phyloP scores from a whole-genome alignment of 2,113 vertebrate genomes.

The Muntiacus reevesi region DNA sequence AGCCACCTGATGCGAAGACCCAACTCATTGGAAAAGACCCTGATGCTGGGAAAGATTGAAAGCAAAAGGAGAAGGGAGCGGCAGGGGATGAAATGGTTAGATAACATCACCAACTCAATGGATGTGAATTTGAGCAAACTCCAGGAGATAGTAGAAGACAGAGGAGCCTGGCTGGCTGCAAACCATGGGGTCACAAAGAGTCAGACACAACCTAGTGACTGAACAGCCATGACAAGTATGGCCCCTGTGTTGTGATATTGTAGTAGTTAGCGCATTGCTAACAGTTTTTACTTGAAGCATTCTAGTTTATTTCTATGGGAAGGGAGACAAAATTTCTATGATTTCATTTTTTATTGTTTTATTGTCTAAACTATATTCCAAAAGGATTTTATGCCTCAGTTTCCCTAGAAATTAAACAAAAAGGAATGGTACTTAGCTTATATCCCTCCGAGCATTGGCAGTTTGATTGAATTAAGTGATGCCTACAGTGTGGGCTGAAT shows the following conservation, averaged over 20 bases:
- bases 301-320: not conserved
- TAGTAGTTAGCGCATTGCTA: not conserved
- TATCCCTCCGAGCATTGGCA: not conserved
- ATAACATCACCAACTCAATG: not conserved
- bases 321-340: not conserved
- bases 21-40: not conserved
- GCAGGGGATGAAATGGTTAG: not conserved
- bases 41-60: not conserved
- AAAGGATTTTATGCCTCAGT: not conserved
- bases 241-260: not conserved
- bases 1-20: not conserved
- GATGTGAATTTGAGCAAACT: not conserved
- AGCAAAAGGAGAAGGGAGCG: not conserved
- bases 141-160: not conserved
- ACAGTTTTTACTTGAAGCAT: not conserved
- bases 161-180: not conserved
- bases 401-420: not conserved
- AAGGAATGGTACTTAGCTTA: not conserved
- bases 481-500: not conserved
- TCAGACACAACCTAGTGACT: not conserved
- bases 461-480: constrained; percentile 6
- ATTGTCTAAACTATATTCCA: not conserved
- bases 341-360: not conserved
- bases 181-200: not conserved
- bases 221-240: not conserved